Evolutionary conservation across 2,113 vertebrate genomes (phyloP).

Genomic region (Pungitius pungitius): DNA sequence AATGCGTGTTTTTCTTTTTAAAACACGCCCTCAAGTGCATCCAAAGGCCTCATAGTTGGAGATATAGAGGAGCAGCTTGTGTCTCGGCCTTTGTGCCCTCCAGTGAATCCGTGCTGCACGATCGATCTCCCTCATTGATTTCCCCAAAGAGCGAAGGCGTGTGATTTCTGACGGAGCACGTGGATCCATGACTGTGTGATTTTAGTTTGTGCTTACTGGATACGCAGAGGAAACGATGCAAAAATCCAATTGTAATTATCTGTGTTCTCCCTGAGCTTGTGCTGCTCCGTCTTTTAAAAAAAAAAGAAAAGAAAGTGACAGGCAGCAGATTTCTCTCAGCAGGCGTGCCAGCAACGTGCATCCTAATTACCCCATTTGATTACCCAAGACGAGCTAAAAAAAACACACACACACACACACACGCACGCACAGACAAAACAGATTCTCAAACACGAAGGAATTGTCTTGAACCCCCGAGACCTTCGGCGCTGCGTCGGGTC

Average conservation of each 20-base stretch:
- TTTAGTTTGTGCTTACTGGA: not conserved
- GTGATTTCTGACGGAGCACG: constrained; percentile 4
- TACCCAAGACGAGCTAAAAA: not conserved
- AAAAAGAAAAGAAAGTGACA: constrained; percentile 16
- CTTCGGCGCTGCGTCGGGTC: not conserved
- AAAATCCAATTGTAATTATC: constrained; percentile 10
- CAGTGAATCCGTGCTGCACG: not conserved
- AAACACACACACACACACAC: not conserved
- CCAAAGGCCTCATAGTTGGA: not conserved
- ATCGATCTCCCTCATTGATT: constrained; percentile 28
- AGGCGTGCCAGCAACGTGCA: constrained; percentile 16
- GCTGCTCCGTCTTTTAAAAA: constrained; percentile 16
- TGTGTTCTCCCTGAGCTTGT: constrained; percentile 10
- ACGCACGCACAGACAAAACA: not conserved
- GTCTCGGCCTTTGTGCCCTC: not conserved
- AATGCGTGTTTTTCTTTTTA: constrained; percentile 17
- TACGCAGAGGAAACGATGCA: not conserved
- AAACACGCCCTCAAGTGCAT: not conserved
- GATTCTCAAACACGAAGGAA: constrained; percentile 3
- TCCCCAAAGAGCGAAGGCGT: constrained; percentile 11
- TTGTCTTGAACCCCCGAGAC: not conserved
- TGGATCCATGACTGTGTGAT: constrained; percentile 12
- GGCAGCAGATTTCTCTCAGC: constrained; percentile 33
- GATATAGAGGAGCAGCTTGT: not conserved
- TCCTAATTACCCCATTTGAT: constrained; percentile 44